Conservation (phyloP, 2,113 vertebrate species). For the Malurus cyaneus region DNA sequence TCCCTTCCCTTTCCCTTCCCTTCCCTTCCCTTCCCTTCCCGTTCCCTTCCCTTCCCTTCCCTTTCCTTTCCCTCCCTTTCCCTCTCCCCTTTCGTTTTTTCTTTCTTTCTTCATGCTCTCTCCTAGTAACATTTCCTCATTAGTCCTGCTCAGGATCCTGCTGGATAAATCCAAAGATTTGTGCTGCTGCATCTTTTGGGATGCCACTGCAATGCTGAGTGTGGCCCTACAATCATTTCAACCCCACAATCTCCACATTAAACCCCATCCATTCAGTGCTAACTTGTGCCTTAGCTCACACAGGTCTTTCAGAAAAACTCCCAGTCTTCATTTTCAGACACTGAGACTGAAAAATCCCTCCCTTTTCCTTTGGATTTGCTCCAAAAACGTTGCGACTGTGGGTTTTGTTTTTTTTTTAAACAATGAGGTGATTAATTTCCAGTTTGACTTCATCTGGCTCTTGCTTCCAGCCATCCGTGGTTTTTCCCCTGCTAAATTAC, state of each 20-base stretch:
- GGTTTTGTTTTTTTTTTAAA: background rate
- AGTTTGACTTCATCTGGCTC: background rate
- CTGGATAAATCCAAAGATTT: background rate
- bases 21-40: no score
- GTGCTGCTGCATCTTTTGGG: background rate
- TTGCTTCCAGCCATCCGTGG: background rate
- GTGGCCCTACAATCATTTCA: background rate
- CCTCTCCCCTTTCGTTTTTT: no score
- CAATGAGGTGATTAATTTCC: background rate
- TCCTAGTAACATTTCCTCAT: fast-evolving
- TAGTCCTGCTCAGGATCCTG: background rate
- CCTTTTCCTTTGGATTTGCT: background rate
- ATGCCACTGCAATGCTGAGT: background rate
- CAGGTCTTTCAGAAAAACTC: background rate
- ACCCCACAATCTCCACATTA: background rate
- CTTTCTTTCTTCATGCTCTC: background rate
- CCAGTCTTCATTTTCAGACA: background rate
- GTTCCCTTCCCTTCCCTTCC: no score
- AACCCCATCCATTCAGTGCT: background rate
- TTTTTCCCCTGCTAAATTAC: background rate
- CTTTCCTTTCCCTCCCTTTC: no score
- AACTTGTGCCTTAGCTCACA: background rate
- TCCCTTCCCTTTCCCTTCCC: no score
- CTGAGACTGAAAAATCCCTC: fast-evolving
- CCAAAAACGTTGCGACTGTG: background rate